Evolutionary conservation across 2,888 invertebrate species (phyloP).

Genomic region (Synanthedon tipuliformis): DNA sequence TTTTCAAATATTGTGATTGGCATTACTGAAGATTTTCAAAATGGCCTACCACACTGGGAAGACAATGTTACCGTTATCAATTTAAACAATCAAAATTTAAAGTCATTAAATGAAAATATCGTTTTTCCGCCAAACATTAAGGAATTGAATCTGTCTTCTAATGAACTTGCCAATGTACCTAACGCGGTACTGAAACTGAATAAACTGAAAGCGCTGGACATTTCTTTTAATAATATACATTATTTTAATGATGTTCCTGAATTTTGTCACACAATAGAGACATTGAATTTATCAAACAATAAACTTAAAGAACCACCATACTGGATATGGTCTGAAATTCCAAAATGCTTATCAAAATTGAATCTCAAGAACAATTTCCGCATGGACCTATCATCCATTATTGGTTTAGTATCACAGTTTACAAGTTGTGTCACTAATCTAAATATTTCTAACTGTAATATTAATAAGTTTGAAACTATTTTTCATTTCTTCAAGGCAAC

Average conservation of each 20-base stretch:
- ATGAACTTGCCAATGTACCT: slow-evolving; percentile 33
- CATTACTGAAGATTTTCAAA: too few species aligned
- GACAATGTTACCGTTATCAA: slow-evolving; percentile 27
- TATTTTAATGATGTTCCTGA: slow-evolving; percentile 40
- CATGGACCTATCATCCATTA: slow-evolving; percentile 21
- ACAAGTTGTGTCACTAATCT: slow-evolving; percentile 27
- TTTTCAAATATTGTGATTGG: too few species aligned
- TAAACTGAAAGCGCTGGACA: slow-evolving; percentile 30
- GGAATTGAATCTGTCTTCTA: slow-evolving; percentile 38
- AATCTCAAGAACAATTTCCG: slow-evolving; percentile 36
- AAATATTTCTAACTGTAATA: slow-evolving; percentile 35
- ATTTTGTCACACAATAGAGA: slow-evolving; percentile 38
- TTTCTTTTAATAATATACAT: slow-evolving; percentile 39
- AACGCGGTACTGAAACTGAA: slow-evolving; percentile 20
- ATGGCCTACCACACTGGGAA: slow-evolving; percentile 10
- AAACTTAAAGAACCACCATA: slow-evolving; percentile 35
- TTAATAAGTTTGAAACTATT: slow-evolving; percentile 23
- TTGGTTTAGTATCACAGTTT: slow-evolving; percentile 27
- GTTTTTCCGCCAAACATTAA: slow-evolving; percentile 29
- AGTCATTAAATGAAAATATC: slow-evolving; percentile 19
- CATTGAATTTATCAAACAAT: slow-evolving; percentile 40
- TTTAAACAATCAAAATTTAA: slow-evolving; percentile 24
- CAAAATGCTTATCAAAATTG: slow-evolving; percentile 29
- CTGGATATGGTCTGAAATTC: slow-evolving; percentile 46
- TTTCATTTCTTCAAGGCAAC: slow-evolving; percentile 31